Conservation (phyloP, 2,113 vertebrate genomes). For the Mormyrus iriodes region DNA sequence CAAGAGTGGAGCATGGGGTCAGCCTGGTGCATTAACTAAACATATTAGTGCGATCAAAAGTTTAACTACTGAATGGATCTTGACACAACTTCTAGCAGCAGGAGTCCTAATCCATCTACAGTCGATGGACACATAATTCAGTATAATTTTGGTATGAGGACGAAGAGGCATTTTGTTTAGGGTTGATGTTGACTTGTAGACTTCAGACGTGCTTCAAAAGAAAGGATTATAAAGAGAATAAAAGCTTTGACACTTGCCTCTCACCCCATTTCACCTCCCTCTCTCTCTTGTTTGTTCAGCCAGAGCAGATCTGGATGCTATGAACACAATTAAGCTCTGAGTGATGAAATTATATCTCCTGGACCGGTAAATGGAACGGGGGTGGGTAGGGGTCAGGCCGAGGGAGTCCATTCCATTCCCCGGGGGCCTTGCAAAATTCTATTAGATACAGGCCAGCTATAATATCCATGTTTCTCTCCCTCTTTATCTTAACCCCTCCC, state of each 20-base stretch:
- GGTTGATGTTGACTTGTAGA: neutral
- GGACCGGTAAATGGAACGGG: slow-evolving; percentile 54
- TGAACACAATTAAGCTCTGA: slow-evolving; percentile 51
- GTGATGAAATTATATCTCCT: slow-evolving; percentile 58
- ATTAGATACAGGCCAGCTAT: slow-evolving; percentile 20
- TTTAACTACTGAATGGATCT: neutral
- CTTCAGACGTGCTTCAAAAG: slow-evolving; percentile 33
- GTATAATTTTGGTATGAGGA: neutral
- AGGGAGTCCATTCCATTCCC: neutral
- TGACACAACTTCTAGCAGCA: neutral
- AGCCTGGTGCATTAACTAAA: neutral
- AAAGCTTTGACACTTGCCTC: slow-evolving; percentile 62
- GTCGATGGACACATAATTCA: neutral
- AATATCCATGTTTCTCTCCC: slow-evolving; percentile 13
- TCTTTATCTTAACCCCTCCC: neutral
- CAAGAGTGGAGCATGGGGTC: neutral
- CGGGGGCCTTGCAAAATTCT: slow-evolving; percentile 8
- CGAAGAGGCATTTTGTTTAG: neutral
- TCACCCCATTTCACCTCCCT: slow-evolving; percentile 29
- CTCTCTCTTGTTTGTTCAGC: slow-evolving; percentile 24
- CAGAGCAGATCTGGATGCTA: slow-evolving; percentile 42
- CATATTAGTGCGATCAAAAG: neutral
- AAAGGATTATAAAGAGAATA: slow-evolving; percentile 55
- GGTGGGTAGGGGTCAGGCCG: slow-evolving; percentile 31
- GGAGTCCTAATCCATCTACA: neutral